Evolutionary conservation across 2,888 invertebrate genomes (phyloP), one percentile per base, ranked within the genome.

Genomic region (Clivina fossor): DNA sequence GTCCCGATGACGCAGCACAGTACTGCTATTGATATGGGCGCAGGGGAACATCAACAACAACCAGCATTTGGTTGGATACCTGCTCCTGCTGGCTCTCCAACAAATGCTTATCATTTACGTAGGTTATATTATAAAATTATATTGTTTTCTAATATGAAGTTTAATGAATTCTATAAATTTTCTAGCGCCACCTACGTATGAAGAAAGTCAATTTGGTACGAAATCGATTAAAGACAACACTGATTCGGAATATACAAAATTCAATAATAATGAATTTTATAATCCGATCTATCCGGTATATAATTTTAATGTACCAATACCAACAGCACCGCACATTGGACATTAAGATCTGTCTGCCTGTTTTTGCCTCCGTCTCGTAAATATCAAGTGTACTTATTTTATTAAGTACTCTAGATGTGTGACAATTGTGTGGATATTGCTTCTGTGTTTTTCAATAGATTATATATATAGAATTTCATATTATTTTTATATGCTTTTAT

Each of bases 111-210:
- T 66, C 78, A 80, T 7, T 73, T 80, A 62, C 76, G 80, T 80
- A 69, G 76, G 76, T 69, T 33, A 22, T 32, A 15, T 18, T 38
- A 8, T 8, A n/a, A n/a, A n/a, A 8, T 8, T 26, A 26, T 7
- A 5, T 7, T 5, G 5, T 26, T 26, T 8, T 26, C 26, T 26
- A 7, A 7, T 26, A 5, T 26, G 8, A 7, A 26, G 8, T 26
- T 26, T 8, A 26, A 7, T 7, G 26, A 7, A 26, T 26, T 26
- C 5, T 26, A 5, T 26, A 8, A 26, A 5, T 5, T 32, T 47
- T 73, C n/a, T 70, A 86, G 86, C 81, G 62, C 78, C 81, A 58
- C 86, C 86, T 2, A 80, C 84, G 15, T 86, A 84, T 69, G 80
- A 80, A 58, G 84, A 82, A 69, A 80, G 83, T 13, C 71, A 77